Evolutionary conservation across 2,797 vertebrate species (phyloP), one percentile per base, ranked within the genome.

Genomic region (Euphonia xanthogaster): DNA sequence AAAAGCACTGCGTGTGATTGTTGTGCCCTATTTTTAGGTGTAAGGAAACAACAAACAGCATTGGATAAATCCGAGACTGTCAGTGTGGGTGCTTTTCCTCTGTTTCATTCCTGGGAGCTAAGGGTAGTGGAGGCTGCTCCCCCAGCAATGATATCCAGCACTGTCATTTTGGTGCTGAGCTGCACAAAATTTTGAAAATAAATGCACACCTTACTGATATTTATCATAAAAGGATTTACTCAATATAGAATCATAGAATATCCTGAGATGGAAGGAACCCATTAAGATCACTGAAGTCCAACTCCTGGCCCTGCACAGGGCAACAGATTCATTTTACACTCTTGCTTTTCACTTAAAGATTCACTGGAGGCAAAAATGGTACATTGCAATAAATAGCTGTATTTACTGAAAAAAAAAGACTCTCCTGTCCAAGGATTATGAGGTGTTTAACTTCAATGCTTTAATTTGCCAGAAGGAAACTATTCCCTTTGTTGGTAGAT

Each of bases 401-500:
- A 55, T 33, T 78, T 60, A 83, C 39, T 40, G 57, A 14, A 18
- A 50, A 24, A 57, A 54, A 87, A 74, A 67, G 15, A 78, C 22
- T 76, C 40, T 31, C n/a, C 44, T 77, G 40, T 72, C 53, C 55
- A 88, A 86, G 84, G 75, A 95, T 93, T 95, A 89, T 62, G 70
- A 95, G 65, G 55, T 79, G 60, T 83, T 95, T 86, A 95, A 92
- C 79, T 91, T 88, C 55, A 88, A 75, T 27, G 48, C 45, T 73
- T 86, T 89, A 89, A n/a, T 94, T 88, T 85, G 81, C 88, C 92
- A 65, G 72, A 93, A 85, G 92, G 72, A 91, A 94, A 62, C n/a
- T 58, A 75, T 74, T 71, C 45, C 58, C 74, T 96, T 94, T 96
- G 81, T 97, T 97, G 89, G 73, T 50, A 90, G 88, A 97, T 96